Evolutionary conservation across 2,113 vertebrate genomes (phyloP), one percentile per base, ranked within the genome.

Genomic region (Macrotis lagotis): DNA sequence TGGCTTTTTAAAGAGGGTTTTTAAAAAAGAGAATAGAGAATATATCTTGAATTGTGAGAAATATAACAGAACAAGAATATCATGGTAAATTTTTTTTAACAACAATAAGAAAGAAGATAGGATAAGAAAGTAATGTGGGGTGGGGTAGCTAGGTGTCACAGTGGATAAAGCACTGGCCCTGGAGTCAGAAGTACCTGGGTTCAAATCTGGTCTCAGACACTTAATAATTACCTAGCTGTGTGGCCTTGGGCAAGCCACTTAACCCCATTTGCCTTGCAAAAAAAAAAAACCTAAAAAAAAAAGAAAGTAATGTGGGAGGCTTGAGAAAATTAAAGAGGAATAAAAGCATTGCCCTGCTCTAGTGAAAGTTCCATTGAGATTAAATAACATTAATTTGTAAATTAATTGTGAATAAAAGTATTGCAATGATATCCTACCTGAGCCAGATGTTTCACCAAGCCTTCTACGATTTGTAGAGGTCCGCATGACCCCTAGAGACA

Each of bases 401-500:
- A 83, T n/a, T 83, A 83, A 83, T 44, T 83, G 66, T 44, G 19
- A 83, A 2, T 83, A 16, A 83, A 83, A 83, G 14, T 44, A 44
- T 44, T 83, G 26, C n/a, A 83, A 44, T 44, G n/a, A 24, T 4
- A 83, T 24, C 98, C 98, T 97, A 99, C 98, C 98, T 0, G 98
- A 98, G 90, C 98, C 98, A 0, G 95, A 92, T 6, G 97, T 94
- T 88, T 98, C 98, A 0, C 98, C 98, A 50, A 98, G 96, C 91
- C 95, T 98, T 97, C 97, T 98, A 91, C 98, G 98, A 96, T 98
- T 96, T 0, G 98, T 98, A 96, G 98, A 98, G 90, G 98, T 98
- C 98, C 97, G 96, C 3, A 96, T 94, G 96, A 98, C 97, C 91
- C 98, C 98, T 99, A 92, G 8, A 53, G 90, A 88, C 92, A 97